Evolutionary conservation across 1,140 invertebrate genomes (phyloP).

Genomic region (Nephotettix cincticeps): DNA sequence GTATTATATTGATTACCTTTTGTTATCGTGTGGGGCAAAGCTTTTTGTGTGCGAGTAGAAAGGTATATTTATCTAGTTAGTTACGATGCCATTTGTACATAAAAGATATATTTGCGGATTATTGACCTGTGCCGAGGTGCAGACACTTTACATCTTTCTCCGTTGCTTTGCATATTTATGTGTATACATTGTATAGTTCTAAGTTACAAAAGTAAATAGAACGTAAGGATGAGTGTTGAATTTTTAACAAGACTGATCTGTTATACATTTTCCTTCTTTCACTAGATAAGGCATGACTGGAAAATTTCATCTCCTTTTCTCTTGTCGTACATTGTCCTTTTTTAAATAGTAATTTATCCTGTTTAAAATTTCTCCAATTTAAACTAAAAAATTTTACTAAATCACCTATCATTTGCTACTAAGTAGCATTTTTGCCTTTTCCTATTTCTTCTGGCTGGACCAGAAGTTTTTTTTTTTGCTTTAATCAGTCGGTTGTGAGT

Average conservation of each 20-base stretch:
- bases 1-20: not conserved
- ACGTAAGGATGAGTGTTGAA: conserved; percentile 1
- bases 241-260: conserved; percentile 9
- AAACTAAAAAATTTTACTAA: too few relatives aligned
- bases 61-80: conserved; percentile 7
- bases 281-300: too few relatives aligned
- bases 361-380: too few relatives aligned
- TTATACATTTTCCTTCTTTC: not conserved
- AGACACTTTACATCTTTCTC: conserved; percentile 1
- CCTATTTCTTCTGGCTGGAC: too few relatives aligned
- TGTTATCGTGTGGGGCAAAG: conserved; percentile 9
- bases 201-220: conserved; percentile 24
- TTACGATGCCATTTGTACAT: conserved; percentile 6
- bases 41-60: conserved; percentile 5
- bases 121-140: not conserved
- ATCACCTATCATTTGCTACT: too few relatives aligned
- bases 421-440: too few relatives aligned
- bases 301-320: too few relatives aligned
- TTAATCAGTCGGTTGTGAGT: too few relatives aligned
- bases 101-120: conserved; percentile 8
- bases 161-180: conserved; percentile 18
- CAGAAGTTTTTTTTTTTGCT: too few relatives aligned
- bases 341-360: too few relatives aligned
- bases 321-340: too few relatives aligned
- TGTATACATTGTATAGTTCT: conserved; percentile 18